These are phyloP conservation scores for Cheilinus undulatus DNA, from an alignment of 2,113 vertebrate genomes.

Conservation along the genomic window DNA sequence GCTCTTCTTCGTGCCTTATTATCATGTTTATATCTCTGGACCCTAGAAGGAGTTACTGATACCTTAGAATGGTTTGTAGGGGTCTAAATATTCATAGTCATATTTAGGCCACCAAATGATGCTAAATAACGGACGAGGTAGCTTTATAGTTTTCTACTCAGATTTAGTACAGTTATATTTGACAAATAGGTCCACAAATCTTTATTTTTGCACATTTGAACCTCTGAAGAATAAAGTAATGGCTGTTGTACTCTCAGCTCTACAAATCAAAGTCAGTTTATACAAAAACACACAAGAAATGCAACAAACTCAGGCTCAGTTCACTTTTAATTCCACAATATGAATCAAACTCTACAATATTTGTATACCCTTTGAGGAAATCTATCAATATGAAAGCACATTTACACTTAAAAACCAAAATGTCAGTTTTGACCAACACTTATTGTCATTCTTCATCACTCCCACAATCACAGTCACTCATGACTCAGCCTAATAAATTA, in stretches of 20 bases:
- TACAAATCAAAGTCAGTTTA: background rate
- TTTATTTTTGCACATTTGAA: too few species aligned
- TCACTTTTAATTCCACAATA: slow-evolving; percentile 54
- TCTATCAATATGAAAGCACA: slow-evolving; percentile 27
- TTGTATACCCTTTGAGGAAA: slow-evolving; percentile 26
- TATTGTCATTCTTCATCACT: slow-evolving; percentile 11
- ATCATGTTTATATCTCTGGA: too few species aligned
- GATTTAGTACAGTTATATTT: too few species aligned
- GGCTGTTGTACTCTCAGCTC: too few species aligned
- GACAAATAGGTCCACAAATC: too few species aligned
- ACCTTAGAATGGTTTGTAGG: too few species aligned
- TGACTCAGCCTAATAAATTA: slow-evolving; percentile 66
- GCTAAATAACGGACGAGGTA: too few species aligned
- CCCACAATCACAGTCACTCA: slow-evolving; percentile 26
- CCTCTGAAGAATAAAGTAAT: too few species aligned
- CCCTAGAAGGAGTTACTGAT: too few species aligned
- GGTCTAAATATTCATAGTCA: too few species aligned
- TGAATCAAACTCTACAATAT: slow-evolving; percentile 50
- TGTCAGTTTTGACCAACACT: slow-evolving; percentile 18
- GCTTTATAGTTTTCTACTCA: too few species aligned
- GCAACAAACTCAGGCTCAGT: slow-evolving; percentile 6
- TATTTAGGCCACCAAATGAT: background rate
- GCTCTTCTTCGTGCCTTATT: too few species aligned
- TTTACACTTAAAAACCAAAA: slow-evolving; percentile 21
- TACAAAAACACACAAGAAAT: background rate